Evolutionary conservation across 1,140 invertebrate genomes (phyloP).

Genomic region (Doryteuthis pealeii): DNA sequence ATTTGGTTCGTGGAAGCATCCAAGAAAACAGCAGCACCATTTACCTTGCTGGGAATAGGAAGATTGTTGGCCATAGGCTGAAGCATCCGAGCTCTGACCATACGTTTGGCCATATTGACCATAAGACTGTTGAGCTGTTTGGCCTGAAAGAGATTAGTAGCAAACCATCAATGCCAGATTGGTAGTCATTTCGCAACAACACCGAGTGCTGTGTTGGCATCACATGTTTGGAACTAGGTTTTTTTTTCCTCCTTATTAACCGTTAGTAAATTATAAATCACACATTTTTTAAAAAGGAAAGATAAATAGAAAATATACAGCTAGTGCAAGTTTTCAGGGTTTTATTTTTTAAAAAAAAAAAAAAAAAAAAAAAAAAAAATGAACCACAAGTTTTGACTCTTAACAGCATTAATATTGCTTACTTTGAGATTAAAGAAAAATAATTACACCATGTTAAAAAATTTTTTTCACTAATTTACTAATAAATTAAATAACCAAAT

Average conservation of each 20-base stretch:
- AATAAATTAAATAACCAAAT: too few species aligned
- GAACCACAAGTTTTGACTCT: too few species aligned
- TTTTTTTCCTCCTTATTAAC: not conserved
- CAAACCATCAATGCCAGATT: not conserved
- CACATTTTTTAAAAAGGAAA: not conserved
- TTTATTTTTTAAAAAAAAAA: too few species aligned
- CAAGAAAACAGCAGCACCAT: too few species aligned
- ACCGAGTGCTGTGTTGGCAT: not conserved
- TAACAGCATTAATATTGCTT: too few species aligned
- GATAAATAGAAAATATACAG: too few species aligned
- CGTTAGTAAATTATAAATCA: not conserved
- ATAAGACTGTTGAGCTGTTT: conserved; percentile 6
- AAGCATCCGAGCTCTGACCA: conserved; percentile 8
- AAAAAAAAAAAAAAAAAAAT: too few species aligned
- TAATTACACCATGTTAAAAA: too few species aligned
- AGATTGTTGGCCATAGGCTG: conserved; percentile 2
- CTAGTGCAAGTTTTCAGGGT: too few species aligned
- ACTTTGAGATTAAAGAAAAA: too few species aligned
- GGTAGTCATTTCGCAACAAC: not conserved
- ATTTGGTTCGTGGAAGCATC: too few species aligned
- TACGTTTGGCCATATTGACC: conserved; percentile 11
- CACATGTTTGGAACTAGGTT: not conserved
- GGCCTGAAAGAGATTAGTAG: conserved; percentile 11
- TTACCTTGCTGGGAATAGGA: conserved; percentile 13
- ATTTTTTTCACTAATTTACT: too few species aligned